Evolutionary conservation across 2,113 vertebrate genomes (phyloP).

Genomic region (Oncorhynchus gorbuscha): DNA sequence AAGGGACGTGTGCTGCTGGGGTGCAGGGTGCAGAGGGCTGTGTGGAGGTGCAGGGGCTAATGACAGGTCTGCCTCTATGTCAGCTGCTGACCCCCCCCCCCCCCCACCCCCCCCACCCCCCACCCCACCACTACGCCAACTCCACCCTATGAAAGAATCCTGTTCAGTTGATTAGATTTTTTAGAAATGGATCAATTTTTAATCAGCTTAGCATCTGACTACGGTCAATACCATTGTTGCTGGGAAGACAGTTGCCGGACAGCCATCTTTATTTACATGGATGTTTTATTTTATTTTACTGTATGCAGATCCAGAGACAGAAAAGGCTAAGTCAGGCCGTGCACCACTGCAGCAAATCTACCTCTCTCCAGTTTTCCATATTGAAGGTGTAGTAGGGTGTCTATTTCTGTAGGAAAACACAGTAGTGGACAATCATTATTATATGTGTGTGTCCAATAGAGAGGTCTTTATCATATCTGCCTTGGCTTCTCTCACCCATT

Average conservation of each 20-base stretch:
- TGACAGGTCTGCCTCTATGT: constrained; percentile 89
- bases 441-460: constrained; percentile 24
- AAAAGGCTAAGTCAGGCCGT: constrained; percentile 39
- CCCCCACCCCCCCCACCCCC: constrained; percentile 42
- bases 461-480: background rate
- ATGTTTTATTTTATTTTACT: constrained; percentile 84
- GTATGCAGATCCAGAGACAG: constrained; percentile 74
- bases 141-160: constrained; percentile 89
- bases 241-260: constrained; percentile 83
- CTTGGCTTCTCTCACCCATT: constrained; percentile 34
- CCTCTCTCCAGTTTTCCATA: constrained; percentile 4
- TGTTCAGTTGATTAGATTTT: constrained; percentile 99
- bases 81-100: constrained; percentile 81
- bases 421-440: constrained; percentile 9
- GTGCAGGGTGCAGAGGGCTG: constrained; percentile 48
- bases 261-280: constrained; percentile 91
- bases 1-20: constrained; percentile 62
- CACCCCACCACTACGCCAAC: constrained; percentile 33
- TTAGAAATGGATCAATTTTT: constrained; percentile 99
- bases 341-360: constrained; percentile 48
- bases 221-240: constrained; percentile 88
- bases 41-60: constrained; percentile 92
- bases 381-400: background rate
- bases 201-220: constrained; percentile 99
- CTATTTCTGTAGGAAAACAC: too few relatives aligned